Evolutionary conservation across 2,888 invertebrate species (phyloP), one percentile per base, ranked within the genome.

Genomic region (Sthenelais limicola): DNA sequence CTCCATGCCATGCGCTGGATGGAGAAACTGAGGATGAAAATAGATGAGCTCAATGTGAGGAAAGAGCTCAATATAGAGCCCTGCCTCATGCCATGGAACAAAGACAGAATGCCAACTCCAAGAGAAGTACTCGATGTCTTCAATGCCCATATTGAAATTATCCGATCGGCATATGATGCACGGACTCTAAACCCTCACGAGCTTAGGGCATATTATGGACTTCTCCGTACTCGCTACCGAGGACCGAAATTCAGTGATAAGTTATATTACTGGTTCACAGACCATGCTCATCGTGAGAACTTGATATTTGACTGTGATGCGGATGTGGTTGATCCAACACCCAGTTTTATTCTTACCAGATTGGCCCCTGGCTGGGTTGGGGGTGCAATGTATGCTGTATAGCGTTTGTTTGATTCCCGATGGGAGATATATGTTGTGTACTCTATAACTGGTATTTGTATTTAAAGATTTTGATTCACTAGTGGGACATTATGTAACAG

Each of bases 311-410:
- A 73, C 47, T 73, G 73, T 48, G 43, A 49, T 33, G 21, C 33
- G 3, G 47, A 68, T 5, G 26, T 68, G 0, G 33, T 73, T 9
- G 56, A 68, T 26, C 73, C 73, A 7, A 52, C 68, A 5, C 73
- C 73, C n/a, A 51, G 73, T 24, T 73, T 73, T 24, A 68, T 73
- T 18, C 30, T 73, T 1, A 73, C 73, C 35, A 18, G 38, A 7
- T 56, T 73, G 21, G 24, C 73, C 24, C 54, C 33, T 15, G 73
- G 73, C 38, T 73, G 73, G 73, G 56, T 73, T 7, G 73, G 73
- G 3, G 73, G 73, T 15, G 30, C 68, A 9, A 54, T 73, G 9
- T 73, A 73, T 58, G 52, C 68, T 15, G 48, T 66, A 32, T 71
- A n/a, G n/a, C n/a, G n/a, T n/a, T n/a, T n/a, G n/a, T n/a, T n/a